These are phyloP conservation scores for Oreochromis spilurus DNA, from an alignment of 2,113 vertebrate genomes.

Conservation along the genomic window DNA sequence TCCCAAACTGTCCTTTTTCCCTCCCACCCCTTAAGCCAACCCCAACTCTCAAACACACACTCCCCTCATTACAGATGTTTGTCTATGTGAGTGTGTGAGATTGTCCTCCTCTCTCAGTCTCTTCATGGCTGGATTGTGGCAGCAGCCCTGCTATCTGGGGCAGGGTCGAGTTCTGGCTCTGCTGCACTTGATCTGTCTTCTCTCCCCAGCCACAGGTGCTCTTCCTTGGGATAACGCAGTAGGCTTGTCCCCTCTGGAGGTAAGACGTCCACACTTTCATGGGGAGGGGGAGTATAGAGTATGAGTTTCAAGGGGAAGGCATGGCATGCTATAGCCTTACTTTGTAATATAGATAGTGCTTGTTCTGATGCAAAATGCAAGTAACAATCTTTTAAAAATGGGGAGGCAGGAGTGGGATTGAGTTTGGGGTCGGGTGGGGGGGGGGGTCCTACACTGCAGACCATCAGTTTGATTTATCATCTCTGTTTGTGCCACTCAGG, in stretches of 20 bases:
- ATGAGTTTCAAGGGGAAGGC: neutral
- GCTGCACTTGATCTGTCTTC: conserved; percentile 30
- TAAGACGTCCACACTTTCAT: conserved; percentile 10
- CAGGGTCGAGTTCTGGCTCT: conserved; percentile 24
- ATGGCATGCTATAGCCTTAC: neutral
- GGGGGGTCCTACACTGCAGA: neutral
- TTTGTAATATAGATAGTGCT: neutral
- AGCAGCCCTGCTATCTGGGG: conserved; percentile 28
- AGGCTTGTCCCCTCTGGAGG: conserved; percentile 19
- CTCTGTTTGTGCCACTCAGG: neutral
- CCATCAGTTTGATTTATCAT: conserved; percentile 1
- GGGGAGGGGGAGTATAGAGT: neutral
- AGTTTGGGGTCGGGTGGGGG: neutral
- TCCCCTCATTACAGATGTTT: conserved; percentile 7
- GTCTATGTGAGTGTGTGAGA: neutral
- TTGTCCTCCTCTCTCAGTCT: conserved; percentile 38
- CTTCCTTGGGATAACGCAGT: conserved; percentile 11
- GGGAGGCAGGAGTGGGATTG: neutral
- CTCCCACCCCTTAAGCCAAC: conserved; percentile 40
- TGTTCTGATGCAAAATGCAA: neutral
- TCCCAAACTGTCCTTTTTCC: neutral
- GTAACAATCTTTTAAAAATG: neutral
- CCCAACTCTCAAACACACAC: conserved; percentile 26
- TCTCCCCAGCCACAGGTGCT: conserved; percentile 14
- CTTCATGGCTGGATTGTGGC: conserved; percentile 59